A percentile compares a stretch with the other conserved stretches of the same genome.
phyloP scores from a whole-genome alignment of 2,797 vertebrate genomes.

The Myotis daubentonii region DNA sequence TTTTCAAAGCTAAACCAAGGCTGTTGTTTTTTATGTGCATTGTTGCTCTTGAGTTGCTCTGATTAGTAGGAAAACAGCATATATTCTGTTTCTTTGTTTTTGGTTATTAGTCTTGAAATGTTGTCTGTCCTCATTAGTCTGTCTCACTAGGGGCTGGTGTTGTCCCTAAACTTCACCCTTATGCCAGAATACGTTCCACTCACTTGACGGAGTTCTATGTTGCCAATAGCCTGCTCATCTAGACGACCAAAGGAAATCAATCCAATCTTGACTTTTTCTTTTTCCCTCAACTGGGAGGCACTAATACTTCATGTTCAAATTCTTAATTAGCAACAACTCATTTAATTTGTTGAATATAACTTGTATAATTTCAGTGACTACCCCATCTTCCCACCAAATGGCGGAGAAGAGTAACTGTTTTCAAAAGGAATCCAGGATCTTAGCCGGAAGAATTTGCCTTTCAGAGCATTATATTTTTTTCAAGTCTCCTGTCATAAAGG shows the following conservation, averaged over 20 bases:
- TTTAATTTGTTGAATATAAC: conserved; percentile 4
- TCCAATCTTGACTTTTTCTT: not conserved
- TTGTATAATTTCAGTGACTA: not conserved
- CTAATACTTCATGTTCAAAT: not conserved
- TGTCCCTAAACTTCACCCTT: not conserved
- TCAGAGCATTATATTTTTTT: not conserved
- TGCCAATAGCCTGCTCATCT: not conserved
- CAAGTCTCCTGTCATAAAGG: not conserved
- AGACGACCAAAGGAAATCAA: not conserved
- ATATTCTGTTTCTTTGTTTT: not conserved
- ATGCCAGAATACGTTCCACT: not conserved
- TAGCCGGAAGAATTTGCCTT: not conserved
- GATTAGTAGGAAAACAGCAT: not conserved
- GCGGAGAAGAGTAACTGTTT: not conserved
- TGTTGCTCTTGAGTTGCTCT: not conserved
- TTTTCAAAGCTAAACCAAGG: not conserved
- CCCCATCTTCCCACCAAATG: not conserved
- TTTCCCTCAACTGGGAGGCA: not conserved
- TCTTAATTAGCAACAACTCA: not conserved
- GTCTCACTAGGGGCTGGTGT: not conserved
- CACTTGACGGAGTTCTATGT: not conserved
- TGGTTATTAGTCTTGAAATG: not conserved
- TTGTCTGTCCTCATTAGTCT: not conserved
- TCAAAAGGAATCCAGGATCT: not conserved
- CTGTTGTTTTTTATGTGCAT: not conserved